Evolutionary conservation across 2,113 vertebrate species (phyloP).

Genomic region (Prionailurus viverrinus): DNA sequence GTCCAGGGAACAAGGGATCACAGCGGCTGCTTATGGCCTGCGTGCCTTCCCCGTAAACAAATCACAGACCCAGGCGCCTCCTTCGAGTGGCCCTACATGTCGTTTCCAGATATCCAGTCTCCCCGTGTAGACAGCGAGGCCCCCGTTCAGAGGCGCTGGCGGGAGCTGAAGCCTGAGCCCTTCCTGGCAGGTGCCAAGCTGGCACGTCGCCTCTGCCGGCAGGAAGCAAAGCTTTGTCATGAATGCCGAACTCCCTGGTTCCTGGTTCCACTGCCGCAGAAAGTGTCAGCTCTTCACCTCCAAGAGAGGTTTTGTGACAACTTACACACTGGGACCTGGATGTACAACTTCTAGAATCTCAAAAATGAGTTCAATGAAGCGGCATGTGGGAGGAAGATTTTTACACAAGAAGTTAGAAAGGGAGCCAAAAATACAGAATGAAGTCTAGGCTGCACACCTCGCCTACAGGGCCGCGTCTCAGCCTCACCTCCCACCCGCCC

Average conservation of each 20-base stretch:
- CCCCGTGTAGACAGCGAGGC: fast-evolving
- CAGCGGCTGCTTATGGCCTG: fast-evolving
- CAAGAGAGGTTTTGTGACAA: not conserved
- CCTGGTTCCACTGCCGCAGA: not conserved
- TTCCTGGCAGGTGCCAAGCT: not conserved
- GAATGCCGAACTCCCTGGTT: not conserved
- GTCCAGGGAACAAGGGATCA: fast-evolving
- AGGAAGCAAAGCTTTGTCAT: not conserved
- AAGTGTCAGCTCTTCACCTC: not conserved
- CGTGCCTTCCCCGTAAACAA: not conserved
- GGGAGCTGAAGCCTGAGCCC: not conserved
- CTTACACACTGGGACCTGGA: not conserved
- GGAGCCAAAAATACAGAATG: fast-evolving
- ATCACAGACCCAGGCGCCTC: not conserved
- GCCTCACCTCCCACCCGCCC: fast-evolving
- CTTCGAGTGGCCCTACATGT: not conserved
- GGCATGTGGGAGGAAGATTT: not conserved
- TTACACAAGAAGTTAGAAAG: not conserved
- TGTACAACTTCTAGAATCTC: not conserved
- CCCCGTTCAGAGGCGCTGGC: fast-evolving
- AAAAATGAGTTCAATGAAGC: fast-evolving
- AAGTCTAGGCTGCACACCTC: fast-evolving
- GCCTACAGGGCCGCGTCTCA: fast-evolving
- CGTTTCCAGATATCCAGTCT: not conserved
- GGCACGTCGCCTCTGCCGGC: not conserved